A percentile compares a stretch with the other conserved stretches of the same genome.
These are phyloP conservation scores for Drosophila trapezifrons DNA, from an alignment of 1,140 invertebrate species.

Conservation along the genomic window DNA sequence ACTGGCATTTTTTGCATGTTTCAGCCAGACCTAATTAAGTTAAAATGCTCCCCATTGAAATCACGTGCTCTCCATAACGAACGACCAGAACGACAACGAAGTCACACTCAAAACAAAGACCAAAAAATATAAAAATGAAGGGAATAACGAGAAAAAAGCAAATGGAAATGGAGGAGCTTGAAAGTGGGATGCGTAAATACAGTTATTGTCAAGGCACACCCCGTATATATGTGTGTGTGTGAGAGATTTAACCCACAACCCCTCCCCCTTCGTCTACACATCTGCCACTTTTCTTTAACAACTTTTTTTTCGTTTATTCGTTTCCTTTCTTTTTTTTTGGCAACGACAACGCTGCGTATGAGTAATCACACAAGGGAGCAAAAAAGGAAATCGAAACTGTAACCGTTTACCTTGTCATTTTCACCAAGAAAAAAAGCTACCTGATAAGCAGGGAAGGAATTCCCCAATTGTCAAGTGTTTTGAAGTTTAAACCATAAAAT, in stretches of 20 bases:
- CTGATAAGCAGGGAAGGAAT: neutral
- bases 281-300: constrained; percentile 13
- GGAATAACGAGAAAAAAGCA: neutral
- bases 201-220: constrained; percentile 27
- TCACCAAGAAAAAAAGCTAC: neutral
- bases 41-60: constrained; percentile 80
- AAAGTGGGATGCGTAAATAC: constrained; percentile 49
- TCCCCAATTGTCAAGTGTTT: constrained; percentile 16
- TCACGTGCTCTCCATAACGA: constrained; percentile 73
- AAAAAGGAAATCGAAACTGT: constrained; percentile 51
- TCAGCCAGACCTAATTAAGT: constrained; percentile 74
- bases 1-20: constrained; percentile 41
- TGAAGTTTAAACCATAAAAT: constrained; percentile 5
- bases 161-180: constrained; percentile 4
- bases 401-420: constrained; percentile 64
- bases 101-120: constrained; percentile 28
- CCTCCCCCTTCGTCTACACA: neutral
- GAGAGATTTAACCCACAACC: constrained; percentile 19
- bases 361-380: constrained; percentile 55
- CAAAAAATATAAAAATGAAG: constrained; percentile 4
- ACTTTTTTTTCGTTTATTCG: constrained; percentile 20
- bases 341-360: constrained; percentile 60
- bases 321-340: constrained; percentile 11
- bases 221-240: neutral
- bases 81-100: constrained; percentile 30